Conservation (phyloP, 2,888 invertebrate genomes). For the Drosophila pseudotakahashii region DNA sequence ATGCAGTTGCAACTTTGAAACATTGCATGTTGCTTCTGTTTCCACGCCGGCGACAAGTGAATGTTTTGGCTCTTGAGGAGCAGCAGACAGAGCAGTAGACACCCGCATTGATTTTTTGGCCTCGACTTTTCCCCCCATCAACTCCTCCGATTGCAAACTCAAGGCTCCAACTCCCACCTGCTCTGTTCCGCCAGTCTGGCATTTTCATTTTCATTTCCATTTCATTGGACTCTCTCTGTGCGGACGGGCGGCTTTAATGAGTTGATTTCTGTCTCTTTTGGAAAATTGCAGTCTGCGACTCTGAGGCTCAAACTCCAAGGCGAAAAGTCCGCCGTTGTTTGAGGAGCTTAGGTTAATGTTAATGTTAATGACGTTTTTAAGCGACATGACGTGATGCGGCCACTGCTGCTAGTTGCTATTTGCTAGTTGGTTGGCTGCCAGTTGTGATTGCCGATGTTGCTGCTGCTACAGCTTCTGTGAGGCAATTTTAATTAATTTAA, state of each 20-base stretch:
- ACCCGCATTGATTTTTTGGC: constrained; percentile 75
- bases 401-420: constrained; percentile 40
- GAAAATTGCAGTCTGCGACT: constrained; percentile 65
- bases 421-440: not conserved
- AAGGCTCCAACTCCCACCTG: constrained; percentile 11
- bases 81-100: constrained; percentile 43
- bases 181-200: constrained; percentile 20
- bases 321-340: constrained; percentile 69
- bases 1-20: not conserved
- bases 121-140: constrained; percentile 3
- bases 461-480: constrained; percentile 21
- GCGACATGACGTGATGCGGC: constrained; percentile 66
- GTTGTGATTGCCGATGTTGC: constrained; percentile 18
- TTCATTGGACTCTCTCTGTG: constrained; percentile 46
- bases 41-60: constrained; percentile 66
- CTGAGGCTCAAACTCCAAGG: constrained; percentile 50
- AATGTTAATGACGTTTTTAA: constrained; percentile 76
- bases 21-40: constrained; percentile 60
- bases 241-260: constrained; percentile 59
- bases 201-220: constrained; percentile 39
- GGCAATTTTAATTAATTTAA: constrained; percentile 34
- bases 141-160: not conserved
- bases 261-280: constrained; percentile 67
- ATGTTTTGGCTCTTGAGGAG: constrained; percentile 54
- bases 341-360: constrained; percentile 72